Evolutionary conservation across 2,113 vertebrate genomes (phyloP).

Genomic region (Callaeas wilsoni): DNA sequence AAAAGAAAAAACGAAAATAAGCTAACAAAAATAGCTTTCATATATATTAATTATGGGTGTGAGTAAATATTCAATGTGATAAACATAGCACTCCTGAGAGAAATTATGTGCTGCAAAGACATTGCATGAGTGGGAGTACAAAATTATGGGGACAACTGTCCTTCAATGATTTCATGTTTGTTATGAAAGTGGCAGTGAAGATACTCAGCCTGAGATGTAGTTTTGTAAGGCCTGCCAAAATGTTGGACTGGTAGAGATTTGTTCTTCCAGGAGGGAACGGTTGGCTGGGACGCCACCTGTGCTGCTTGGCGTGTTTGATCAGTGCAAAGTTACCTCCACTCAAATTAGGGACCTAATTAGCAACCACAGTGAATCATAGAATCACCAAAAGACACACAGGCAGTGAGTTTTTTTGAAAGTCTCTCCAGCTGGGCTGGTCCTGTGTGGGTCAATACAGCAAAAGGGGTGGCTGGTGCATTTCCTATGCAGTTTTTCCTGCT

Average conservation of each 20-base stretch:
- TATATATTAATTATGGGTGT: neutral
- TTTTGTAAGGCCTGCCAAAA: neutral
- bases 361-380: too few relatives aligned
- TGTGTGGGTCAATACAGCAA: neutral
- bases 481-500: neutral
- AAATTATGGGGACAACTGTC: neutral
- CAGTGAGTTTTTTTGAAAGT: neutral
- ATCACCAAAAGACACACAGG: too few relatives aligned
- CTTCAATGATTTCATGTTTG: neutral
- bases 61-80: neutral
- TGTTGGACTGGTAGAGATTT: neutral
- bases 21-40: neutral
- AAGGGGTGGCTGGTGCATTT: neutral
- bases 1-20: neutral
- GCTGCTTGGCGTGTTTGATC: neutral
- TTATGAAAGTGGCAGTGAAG: neutral
- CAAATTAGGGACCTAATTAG: neutral
- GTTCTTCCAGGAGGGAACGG: neutral
- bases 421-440: neutral
- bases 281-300: neutral
- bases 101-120: neutral
- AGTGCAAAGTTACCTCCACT: neutral
- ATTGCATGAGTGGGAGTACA: neutral
- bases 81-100: neutral
- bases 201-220: neutral